Percentiles rank a stretch among this genome's conserved stretches.
phyloP scores from a whole-genome alignment of 2,888 invertebrate genomes.

The Spilosoma lubricipeda region DNA sequence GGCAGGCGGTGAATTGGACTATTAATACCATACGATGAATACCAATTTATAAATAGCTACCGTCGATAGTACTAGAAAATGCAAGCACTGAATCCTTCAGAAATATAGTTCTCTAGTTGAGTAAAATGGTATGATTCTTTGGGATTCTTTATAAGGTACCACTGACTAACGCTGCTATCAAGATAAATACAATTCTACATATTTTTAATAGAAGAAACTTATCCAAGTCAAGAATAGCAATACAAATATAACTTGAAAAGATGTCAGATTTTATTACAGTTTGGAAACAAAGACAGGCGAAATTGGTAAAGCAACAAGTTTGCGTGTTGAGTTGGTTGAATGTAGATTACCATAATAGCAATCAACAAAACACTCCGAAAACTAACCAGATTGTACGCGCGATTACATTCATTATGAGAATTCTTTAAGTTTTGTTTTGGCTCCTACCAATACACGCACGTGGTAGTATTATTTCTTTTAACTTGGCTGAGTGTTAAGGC shows the following conservation, averaged over 20 bases:
- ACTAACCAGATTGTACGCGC: conserved; percentile 53
- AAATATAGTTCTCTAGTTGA: background rate
- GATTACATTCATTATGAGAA: conserved; percentile 52
- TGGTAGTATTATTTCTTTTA: conserved; percentile 4
- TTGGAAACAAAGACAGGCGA: conserved; percentile 43
- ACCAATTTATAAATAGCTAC: background rate
- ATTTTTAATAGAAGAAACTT: background rate
- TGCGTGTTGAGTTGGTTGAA: conserved; percentile 64
- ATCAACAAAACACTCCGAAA: conserved; percentile 66
- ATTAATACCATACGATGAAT: background rate
- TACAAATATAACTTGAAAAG: conserved; percentile 21
- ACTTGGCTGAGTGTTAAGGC: background rate
- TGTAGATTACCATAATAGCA: conserved; percentile 73
- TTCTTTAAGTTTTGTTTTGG: conserved; percentile 30
- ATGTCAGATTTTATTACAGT: conserved; percentile 38
- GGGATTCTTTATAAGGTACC: no score
- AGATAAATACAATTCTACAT: background rate
- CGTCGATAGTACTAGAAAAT: background rate
- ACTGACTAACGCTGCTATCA: no score
- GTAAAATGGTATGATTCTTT: no score
- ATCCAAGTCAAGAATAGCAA: background rate
- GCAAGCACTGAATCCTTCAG: background rate
- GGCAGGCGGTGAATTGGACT: no score
- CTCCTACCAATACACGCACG: background rate
- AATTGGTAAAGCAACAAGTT: conserved; percentile 78